Evolutionary conservation across 2,888 invertebrate species (phyloP), one percentile per base, ranked within the genome.

Genomic region (Ditylenchus weischeri): DNA sequence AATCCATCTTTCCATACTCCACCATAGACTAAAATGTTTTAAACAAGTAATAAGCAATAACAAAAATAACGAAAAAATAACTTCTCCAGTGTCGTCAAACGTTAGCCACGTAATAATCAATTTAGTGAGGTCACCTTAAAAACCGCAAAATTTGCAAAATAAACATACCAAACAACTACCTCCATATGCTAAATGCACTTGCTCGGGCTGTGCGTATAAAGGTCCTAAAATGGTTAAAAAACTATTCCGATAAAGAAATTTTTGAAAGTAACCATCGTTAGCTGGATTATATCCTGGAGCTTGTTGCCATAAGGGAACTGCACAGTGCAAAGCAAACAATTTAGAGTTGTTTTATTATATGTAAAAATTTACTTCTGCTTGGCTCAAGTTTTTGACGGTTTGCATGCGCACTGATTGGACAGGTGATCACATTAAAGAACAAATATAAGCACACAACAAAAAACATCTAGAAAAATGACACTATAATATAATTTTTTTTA

Each of bases 81-180:
- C 54, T 29, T 72, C 70, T 0, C 70, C 57, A 0, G 79, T 77
- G 62, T 81, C 80, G 63, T 81, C 80, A 64, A 75, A 81, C 0
- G 81, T 79, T 64, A 78, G 23, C 81, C 81, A 81, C 0, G 80
- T 81, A 0, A 81, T 74, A 35, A 70, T 69, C 67, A 75, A 72
- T 6, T 57, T 62, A 18, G 70, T 65, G 0, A 75, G 73, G 59
- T 74, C 70, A 15, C 76, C 76, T 74, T 54, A 61, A 68, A 63
- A 50, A 54, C 38, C 15, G 4, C 11, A 21, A 59, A 58, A 21
- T 35, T 43, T 57, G 57, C n/a, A 57, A 47, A 15, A 13, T 13
- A 36, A 38, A 29, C 19, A 51, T 47, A 62, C 62, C 1, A 21
- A 29, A n/a, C n/a, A 50, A 23, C 18, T 47, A 57, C 79, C 79